A percentile compares a stretch with the other conserved stretches of the same genome.
These are phyloP conservation scores for Spongilla lacustris DNA, from an alignment of 37 sponge, comb jelly and placozoan genomes.

Conservation along the genomic window DNA sequence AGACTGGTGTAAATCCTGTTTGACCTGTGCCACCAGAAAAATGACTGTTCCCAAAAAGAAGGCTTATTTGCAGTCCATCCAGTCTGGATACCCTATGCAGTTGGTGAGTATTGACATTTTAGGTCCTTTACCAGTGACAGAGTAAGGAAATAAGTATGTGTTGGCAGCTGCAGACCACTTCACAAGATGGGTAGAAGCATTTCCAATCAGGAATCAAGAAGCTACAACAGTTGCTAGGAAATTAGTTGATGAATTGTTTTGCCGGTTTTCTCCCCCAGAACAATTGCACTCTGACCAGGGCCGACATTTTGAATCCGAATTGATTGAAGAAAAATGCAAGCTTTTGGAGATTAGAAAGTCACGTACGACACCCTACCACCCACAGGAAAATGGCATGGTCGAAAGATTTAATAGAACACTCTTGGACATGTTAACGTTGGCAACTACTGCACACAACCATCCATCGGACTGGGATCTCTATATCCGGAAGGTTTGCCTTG, in stretches of 20 bases:
- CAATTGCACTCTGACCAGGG: conserved; percentile 28
- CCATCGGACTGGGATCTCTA: conserved; percentile 23
- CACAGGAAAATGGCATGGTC: conserved; percentile 22
- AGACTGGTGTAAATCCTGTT: conserved; percentile 1
- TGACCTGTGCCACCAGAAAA: neutral
- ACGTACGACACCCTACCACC: conserved; percentile 29
- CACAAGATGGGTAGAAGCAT: conserved; percentile 15
- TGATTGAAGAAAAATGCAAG: conserved; percentile 5
- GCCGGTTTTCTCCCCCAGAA: conserved; percentile 3
- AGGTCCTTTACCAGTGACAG: conserved; percentile 1
- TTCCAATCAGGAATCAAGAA: neutral
- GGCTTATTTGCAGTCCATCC: neutral
- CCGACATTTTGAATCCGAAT: conserved; percentile 17
- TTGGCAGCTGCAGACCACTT: neutral
- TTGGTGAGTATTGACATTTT: neutral
- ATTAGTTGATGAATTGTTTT: conserved; percentile 5
- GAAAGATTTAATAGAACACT: conserved; percentile 33
- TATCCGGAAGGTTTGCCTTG: conserved; percentile 12
- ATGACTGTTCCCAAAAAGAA: neutral
- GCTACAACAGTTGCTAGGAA: conserved; percentile 23
- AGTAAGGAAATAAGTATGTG: neutral
- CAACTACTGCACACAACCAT: conserved; percentile 5
- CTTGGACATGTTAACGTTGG: conserved; percentile 21
- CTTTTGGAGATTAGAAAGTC: conserved; percentile 25
- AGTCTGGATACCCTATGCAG: neutral